Conservation (phyloP, 1,140 invertebrate species). For the Anastrepha obliqua region DNA sequence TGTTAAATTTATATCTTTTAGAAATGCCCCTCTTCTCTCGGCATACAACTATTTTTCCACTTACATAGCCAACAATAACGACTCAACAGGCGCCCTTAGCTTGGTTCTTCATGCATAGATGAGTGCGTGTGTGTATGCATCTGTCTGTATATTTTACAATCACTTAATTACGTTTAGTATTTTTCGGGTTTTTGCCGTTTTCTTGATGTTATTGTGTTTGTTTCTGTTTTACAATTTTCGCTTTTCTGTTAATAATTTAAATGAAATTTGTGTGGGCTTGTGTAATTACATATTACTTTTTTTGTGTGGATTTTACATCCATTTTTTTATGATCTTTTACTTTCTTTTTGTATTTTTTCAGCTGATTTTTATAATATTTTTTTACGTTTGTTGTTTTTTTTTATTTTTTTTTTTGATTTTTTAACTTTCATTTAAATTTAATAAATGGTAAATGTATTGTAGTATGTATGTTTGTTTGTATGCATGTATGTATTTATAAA, state of each 20-base stretch:
- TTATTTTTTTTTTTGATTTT: neutral
- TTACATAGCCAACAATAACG: neutral
- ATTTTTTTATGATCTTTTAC: slow-evolving; percentile 22
- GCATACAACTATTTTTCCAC: neutral
- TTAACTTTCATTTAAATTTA: slow-evolving; percentile 17
- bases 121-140: neutral
- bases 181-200: neutral
- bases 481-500: slow-evolving; percentile 65
- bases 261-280: neutral
- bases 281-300: slow-evolving; percentile 17
- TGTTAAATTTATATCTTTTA: too few species aligned
- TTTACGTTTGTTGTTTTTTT: neutral
- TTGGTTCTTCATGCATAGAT: too few species aligned
- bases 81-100: too few species aligned
- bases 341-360: slow-evolving; percentile 24
- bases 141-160: neutral
- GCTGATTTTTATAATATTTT: slow-evolving; percentile 20
- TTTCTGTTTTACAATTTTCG: neutral
- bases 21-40: too few species aligned
- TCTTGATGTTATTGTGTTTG: neutral
- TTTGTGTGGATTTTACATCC: slow-evolving; percentile 11
- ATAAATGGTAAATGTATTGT: slow-evolving; percentile 43
- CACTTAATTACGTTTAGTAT: neutral
- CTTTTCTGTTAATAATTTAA: slow-evolving; percentile 7
- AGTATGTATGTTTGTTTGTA: slow-evolving; percentile 21